These are phyloP conservation scores for Tridacna gigas DNA, from an alignment of 2,888 invertebrate genomes.

Conservation along the genomic window DNA sequence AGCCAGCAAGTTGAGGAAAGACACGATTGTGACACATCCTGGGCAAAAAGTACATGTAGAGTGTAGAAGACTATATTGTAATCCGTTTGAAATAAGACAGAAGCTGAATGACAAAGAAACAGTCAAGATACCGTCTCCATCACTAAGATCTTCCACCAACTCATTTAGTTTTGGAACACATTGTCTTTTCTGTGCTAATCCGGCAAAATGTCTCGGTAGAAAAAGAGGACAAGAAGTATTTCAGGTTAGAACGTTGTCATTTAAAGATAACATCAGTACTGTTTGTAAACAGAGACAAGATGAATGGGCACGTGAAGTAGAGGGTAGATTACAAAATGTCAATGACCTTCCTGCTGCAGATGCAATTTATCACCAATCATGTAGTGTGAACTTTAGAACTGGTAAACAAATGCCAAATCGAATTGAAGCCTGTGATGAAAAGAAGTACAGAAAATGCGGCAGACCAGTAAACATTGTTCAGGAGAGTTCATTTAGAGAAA, in stretches of 20 bases:
- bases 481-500: neutral
- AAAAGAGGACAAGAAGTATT: conserved; percentile 2
- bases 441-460: neutral
- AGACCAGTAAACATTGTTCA: neutral
- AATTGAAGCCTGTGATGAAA: neutral
- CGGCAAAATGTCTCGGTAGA: neutral
- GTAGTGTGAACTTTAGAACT: conserved; percentile 38
- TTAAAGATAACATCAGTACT: neutral
- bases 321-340: neutral
- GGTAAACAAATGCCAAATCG: conserved; percentile 26
- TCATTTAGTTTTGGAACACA: neutral
- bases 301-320: conserved; percentile 23
- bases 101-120: neutral
- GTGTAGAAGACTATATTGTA: conserved; percentile 11
- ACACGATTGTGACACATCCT: neutral
- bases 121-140: neutral
- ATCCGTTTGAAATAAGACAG: neutral
- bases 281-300: conserved; percentile 26
- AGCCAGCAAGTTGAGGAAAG: neutral
- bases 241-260: conserved; percentile 1
- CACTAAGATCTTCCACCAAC: neutral
- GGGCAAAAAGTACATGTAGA: conserved; percentile 7
- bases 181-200: neutral
- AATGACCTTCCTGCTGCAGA: conserved; percentile 50
- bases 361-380: conserved; percentile 40